A percentile compares a stretch with the other conserved stretches of the same genome.
phyloP scores from a whole-genome alignment of 2,888 invertebrate species.

The Microdon myrmicae region DNA sequence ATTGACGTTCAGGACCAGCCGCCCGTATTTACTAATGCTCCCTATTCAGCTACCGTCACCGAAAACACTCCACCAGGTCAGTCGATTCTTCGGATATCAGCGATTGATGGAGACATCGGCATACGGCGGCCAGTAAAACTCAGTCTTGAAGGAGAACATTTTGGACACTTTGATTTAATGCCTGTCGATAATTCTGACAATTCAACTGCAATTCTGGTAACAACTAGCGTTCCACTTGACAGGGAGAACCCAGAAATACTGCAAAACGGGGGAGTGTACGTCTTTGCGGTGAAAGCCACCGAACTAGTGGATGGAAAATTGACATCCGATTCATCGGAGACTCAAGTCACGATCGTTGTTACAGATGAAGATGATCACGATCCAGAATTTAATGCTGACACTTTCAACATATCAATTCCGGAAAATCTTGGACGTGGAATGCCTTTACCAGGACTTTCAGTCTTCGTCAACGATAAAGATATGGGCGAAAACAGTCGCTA shows the following conservation, averaged over 20 bases:
- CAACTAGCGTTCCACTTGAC: constrained; percentile 76
- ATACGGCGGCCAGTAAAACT: constrained; percentile 75
- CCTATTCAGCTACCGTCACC: constrained; percentile 79
- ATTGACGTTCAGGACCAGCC: constrained; percentile 86
- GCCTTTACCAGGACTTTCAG: constrained; percentile 77
- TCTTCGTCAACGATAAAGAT: constrained; percentile 79
- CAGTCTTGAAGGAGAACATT: constrained; percentile 75
- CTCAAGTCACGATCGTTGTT: constrained; percentile 80
- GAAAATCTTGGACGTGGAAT: constrained; percentile 80
- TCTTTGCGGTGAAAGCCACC: constrained; percentile 77
- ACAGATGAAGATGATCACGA: constrained; percentile 82
- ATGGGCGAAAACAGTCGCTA: constrained; percentile 80
- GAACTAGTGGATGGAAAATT: constrained; percentile 78
- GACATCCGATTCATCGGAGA: constrained; percentile 75
- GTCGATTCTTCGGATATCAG: constrained; percentile 77
- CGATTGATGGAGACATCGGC: constrained; percentile 84
- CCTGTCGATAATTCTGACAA: constrained; percentile 68
- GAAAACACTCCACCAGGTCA: constrained; percentile 78
- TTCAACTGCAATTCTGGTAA: constrained; percentile 71
- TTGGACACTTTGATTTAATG: constrained; percentile 75
- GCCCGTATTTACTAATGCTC: constrained; percentile 82
- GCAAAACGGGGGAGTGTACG: constrained; percentile 82
- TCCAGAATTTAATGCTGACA: constrained; percentile 76
- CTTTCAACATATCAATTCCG: constrained; percentile 77
- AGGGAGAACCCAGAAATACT: constrained; percentile 79